Evolutionary conservation across 1,140 invertebrate genomes (phyloP), one percentile per base, ranked within the genome.

Genomic region (Nymphalis io): DNA sequence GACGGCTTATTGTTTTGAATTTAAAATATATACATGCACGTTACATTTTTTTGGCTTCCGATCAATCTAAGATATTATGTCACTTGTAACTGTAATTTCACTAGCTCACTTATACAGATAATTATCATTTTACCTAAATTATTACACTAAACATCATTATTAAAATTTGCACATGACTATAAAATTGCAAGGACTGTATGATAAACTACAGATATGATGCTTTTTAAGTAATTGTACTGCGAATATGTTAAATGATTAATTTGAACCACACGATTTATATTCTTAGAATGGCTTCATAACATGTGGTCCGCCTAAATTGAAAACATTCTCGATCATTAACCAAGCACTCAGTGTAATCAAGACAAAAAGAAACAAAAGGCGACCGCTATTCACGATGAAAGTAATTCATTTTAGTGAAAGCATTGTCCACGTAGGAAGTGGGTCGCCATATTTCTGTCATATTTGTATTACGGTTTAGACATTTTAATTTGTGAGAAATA

Each of bases 371-470:
- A 65, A 70, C 68, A 65, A 70, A 55, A 64, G 38, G 60, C 27
- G 42, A 27, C 44, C 46, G 21, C 18, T 55, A 57, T 65, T 59
- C 40, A 40, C 51, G 53, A 65, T 53, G 57, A 60, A 70, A 58
- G 62, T 70, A 70, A 70, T 70, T 65, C 62, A 59, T 70, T 70
- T 65, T 60, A 39, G 55, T 70, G 62, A 65, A 65, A 70, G 62
- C 66, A 40, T 59, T 70, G 68, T 48, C 61, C 61, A 39, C 40
- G 42, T 27, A 12, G 48, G 39, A 70, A 70, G 65, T 70, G 68
- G 61, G 68, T 70, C 68, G 53, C 61, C n/a, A 39, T 60, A 27
- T 65, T 60, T 59, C 39, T 66, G 53, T 46, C 61, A 33, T 63
- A 53, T 61, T 65, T 68, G 16, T 70, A 70, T 70, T 63, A 38